Base-by-base conservation (phyloP, 1,140 invertebrate species). In the Chironomus striatipennis region DNA sequence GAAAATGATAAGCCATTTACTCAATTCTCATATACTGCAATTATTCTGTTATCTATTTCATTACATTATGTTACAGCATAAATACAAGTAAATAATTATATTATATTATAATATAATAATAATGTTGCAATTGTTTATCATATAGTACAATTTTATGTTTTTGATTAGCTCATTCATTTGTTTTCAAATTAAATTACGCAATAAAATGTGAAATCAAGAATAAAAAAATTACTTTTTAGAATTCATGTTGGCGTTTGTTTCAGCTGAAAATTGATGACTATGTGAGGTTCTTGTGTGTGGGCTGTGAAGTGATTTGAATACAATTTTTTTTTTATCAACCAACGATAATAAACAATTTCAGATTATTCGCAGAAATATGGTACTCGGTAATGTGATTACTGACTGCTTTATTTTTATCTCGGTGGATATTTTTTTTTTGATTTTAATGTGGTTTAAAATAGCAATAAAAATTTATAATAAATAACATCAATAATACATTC, bases 101-200 rank as follows among this genome's bases (percentile, higher is more conserved):
- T 34, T 34, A 34, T 34, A 34, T 34, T 34, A 34, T 34, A 34
- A 34, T 34, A 34, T 34, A 34, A 34, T 34, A 10, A 57, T 57
- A 57, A 57, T 57, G 47, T 57, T 57, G 47, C 47, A 57, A 57
- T 57, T 57, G 47, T 57, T 57, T 57, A n/a, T n/a, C n/a, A 12
- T 57, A 57, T 57, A 57, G 8, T 15, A n/a, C n/a, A 57, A n/a
- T 57, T 57, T 57, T 12, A 57, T 57, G 5, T 57, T n/a, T 57
- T 15, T 57, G 1, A 57, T 57, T 57, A 57, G 12, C 12, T 57
- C 12, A 57, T 57, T 57, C 12, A 57, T 57, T 57, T 57, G 8
- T 12, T 57, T 57, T 15, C 12, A 5, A 57, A 57, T 57, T 34
- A 57, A 57, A 12, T 12, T 57, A 57, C n/a, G 47, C 47, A 57